Evolutionary conservation across 2,797 vertebrate species (phyloP).

Genomic region (Gallinago nigripennis): DNA sequence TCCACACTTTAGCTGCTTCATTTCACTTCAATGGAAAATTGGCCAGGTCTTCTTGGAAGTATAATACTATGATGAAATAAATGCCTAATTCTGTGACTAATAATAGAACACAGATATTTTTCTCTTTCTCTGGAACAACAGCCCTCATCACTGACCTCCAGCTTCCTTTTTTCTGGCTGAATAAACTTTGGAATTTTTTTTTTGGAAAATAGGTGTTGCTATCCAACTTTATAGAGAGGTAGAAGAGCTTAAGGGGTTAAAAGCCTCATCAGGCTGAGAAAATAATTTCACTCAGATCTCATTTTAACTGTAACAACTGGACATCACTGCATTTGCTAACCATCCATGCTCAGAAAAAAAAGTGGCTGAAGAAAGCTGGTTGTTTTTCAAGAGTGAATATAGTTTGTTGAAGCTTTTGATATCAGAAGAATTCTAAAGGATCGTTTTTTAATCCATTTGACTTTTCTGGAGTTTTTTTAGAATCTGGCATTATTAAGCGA

Average conservation of each 20-base stretch:
- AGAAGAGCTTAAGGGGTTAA: neutral
- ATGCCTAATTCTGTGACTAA: neutral
- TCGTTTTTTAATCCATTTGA: neutral
- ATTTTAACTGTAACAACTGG: neutral
- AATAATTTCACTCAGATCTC: neutral
- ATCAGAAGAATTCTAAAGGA: neutral
- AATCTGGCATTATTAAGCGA: neutral
- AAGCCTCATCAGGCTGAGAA: neutral
- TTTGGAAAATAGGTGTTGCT: neutral
- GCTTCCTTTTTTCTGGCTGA: neutral
- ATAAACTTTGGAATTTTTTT: neutral
- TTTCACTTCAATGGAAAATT: neutral
- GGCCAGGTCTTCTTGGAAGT: neutral
- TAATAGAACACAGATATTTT: neutral
- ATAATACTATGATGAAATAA: neutral
- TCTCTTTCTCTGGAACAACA: neutral
- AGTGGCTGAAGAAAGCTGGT: fast-evolving
- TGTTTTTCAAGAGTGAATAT: neutral
- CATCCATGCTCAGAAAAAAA: neutral
- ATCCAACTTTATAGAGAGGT: neutral
- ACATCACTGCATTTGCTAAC: neutral
- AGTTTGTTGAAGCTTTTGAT: neutral
- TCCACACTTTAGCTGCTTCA: neutral
- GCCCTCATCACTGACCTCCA: neutral
- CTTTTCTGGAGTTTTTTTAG: neutral